Evolutionary conservation across 1,140 invertebrate genomes (phyloP).

Genomic region (Elysia chlorotica): DNA sequence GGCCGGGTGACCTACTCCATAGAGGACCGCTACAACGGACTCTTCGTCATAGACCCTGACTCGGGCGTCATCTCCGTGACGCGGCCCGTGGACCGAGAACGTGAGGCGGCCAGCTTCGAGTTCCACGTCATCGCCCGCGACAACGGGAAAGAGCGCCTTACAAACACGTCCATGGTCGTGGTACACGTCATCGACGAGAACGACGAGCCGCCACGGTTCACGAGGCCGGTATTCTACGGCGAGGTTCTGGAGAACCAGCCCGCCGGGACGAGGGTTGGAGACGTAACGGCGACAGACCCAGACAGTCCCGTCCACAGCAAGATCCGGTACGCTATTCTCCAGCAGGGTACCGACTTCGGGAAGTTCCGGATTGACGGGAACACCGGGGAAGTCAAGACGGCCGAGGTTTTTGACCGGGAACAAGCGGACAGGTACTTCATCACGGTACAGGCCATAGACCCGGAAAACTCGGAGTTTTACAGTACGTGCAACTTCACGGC

Average conservation of each 20-base stretch:
- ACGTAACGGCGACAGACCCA: constrained; percentile 24
- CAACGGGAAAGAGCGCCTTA: constrained; percentile 30
- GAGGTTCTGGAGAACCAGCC: constrained; percentile 31
- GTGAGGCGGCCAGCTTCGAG: constrained; percentile 27
- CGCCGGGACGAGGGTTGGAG: constrained; percentile 23
- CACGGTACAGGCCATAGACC: constrained; percentile 36
- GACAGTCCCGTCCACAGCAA: constrained; percentile 17
- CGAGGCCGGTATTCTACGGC: constrained; percentile 18
- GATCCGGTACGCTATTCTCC: constrained; percentile 19
- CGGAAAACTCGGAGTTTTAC: constrained; percentile 17
- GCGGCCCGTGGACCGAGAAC: constrained; percentile 39
- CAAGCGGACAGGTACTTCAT: constrained; percentile 27
- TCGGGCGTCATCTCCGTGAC: constrained; percentile 36
- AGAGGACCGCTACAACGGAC: constrained; percentile 54
- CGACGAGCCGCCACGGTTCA: constrained; percentile 31
- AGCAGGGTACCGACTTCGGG: constrained; percentile 3
- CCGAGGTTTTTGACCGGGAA: constrained; percentile 37
- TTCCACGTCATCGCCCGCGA: constrained; percentile 44
- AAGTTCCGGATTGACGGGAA: constrained; percentile 30
- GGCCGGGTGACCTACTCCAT: constrained; percentile 26
- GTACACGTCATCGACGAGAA: constrained; percentile 30
- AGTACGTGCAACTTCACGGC: constrained; percentile 45
- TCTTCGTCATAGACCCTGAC: constrained; percentile 38
- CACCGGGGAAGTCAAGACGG: constrained; percentile 29
- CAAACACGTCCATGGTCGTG: constrained; percentile 18